Evolutionary conservation across 2,113 vertebrate genomes (phyloP).

Genomic region (Cygnus atratus): DNA sequence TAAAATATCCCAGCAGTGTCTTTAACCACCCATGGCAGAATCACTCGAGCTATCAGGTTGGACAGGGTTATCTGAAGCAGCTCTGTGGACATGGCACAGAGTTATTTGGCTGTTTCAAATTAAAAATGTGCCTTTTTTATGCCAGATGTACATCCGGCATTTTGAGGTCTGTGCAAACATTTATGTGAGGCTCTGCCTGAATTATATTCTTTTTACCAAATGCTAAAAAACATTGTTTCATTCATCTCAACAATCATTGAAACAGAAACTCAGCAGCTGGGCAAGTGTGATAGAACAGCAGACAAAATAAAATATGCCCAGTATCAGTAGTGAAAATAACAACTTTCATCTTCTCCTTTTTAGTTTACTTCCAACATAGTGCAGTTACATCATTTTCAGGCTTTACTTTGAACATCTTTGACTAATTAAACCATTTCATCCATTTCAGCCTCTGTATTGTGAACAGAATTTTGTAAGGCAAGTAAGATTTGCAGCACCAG

Average conservation of each 20-base stretch:
- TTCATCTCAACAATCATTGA: not conserved
- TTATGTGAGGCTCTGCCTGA: not conserved
- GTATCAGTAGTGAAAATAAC: not conserved
- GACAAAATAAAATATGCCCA: not conserved
- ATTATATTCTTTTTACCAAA: not conserved
- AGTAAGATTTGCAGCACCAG: conserved; percentile 15
- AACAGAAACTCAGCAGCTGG: conserved; percentile 41
- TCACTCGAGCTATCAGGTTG: not conserved
- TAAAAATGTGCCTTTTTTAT: not conserved
- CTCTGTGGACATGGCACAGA: not conserved
- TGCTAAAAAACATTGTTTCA: not conserved
- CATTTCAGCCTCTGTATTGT: conserved; percentile 36
- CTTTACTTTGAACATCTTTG: conserved; percentile 53
- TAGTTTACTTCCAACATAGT: conserved; percentile 24
- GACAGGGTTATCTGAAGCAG: not conserved
- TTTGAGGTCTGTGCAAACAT: not conserved
- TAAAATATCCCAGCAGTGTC: not conserved
- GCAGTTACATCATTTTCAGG: conserved; percentile 33
- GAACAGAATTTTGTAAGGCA: conserved; percentile 50
- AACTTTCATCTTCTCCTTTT: conserved; percentile 43
- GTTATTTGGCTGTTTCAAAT: not conserved
- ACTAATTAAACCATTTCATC: conserved; percentile 64
- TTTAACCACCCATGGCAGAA: not conserved
- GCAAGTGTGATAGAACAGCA: not conserved
- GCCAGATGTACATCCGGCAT: not conserved